Evolutionary conservation across 1,140 invertebrate species (phyloP).

Genomic region (Leguminivora glycinivorella): DNA sequence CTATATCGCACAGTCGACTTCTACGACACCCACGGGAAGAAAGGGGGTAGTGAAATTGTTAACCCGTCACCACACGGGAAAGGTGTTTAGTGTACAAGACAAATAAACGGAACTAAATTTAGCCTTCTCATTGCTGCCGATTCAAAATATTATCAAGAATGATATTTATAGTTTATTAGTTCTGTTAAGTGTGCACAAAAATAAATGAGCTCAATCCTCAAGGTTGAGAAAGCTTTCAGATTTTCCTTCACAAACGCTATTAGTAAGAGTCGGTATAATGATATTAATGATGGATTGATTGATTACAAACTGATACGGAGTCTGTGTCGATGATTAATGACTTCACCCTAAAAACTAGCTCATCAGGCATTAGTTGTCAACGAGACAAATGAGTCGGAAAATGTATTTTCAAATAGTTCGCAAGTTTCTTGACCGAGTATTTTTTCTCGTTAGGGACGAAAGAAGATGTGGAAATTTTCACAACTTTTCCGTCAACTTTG

Average conservation of each 20-base stretch:
- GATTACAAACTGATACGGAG: conserved; percentile 14
- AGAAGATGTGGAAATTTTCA: conserved; percentile 26
- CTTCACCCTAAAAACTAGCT: neutral
- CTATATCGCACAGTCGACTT: too few species aligned
- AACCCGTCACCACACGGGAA: too few species aligned
- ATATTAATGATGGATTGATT: conserved; percentile 13
- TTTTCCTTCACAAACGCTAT: neutral
- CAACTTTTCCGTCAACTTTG: conserved; percentile 10
- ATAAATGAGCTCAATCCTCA: neutral
- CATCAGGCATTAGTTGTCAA: conserved; percentile 1
- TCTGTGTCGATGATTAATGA: conserved; percentile 8
- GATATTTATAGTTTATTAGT: neutral
- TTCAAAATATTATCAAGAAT: neutral
- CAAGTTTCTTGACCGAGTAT: conserved; percentile 3
- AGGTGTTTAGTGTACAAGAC: too few species aligned
- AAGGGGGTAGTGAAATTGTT: too few species aligned
- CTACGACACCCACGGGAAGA: too few species aligned
- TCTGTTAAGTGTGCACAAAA: neutral
- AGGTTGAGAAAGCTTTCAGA: neutral
- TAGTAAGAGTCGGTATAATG: neutral
- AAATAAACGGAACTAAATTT: neutral
- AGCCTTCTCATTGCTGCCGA: neutral
- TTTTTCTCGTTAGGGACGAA: conserved; percentile 16
- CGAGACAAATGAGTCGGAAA: conserved; percentile 21
- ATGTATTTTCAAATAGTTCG: conserved; percentile 17